Base-by-base conservation (phyloP, 92 coral and sea anemone genomes). In the Diadumene lineata region DNA sequence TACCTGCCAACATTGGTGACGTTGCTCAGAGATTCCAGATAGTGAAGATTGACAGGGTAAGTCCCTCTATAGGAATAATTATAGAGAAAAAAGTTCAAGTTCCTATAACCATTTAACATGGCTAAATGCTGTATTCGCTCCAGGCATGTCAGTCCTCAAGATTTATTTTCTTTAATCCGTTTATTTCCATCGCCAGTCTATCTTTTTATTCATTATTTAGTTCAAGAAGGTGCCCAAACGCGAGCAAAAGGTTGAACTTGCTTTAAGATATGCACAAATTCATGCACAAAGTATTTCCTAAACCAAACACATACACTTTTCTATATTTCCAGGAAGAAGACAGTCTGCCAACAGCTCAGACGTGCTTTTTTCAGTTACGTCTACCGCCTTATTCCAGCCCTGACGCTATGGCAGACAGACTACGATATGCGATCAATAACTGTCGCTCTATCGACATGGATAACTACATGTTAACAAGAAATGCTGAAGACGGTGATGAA, bases 391-490 rank as follows among this genome's bases (percentile, higher is more conserved):
- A 90, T 71, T 83, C 92, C 1, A 84, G 92, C 66, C 85, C 81
- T 19, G 89, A 87, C 53, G 85, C 75, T 26, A 85, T 90, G 84
- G 85, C 96, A 30, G 92, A 90, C 61, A 70, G 92, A 22, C 86
- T 90, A 2, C 79, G 96, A 30, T 90, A 90, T 75, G 96, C 96
- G 30, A 90, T 90, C 55, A 87, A 90, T 62, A 90, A 90, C 87
- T 90, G 96, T 69, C 96, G 96, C 43, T 90, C 92, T 1, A 90
- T 90, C 46, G 96, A 90, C 60, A 85, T 90, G 76, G 96, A 90
- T 60, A 90, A 90, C 77, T 90, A 90, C 90, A 90, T 90, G 96
- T 81, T 90, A 43, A 81, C 88, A 44, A 79, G 96, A 65, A 87
- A 87, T 43, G 92, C 90, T 19, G 85, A 78, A 0, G 92, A 90